Conservation (phyloP, 2,113 vertebrate genomes). For the Nothobranchius furzeri region DNA sequence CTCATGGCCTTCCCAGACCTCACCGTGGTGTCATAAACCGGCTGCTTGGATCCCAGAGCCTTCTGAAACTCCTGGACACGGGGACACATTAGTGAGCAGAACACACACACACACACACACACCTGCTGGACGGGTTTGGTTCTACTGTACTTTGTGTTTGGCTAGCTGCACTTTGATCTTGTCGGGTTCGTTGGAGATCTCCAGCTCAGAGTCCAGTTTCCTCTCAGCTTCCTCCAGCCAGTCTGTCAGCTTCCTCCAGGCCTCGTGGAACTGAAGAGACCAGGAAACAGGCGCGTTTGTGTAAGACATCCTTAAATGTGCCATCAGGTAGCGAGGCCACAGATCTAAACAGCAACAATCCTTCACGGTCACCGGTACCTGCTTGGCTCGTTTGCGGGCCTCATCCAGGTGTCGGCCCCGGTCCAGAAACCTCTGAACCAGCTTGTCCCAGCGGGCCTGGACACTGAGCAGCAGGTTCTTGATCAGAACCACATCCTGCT, state of each 20-base stretch:
- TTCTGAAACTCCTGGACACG: slow-evolving; percentile 93
- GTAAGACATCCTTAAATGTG: too few species aligned
- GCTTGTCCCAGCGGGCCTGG: slow-evolving; percentile 97
- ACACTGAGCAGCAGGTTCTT: slow-evolving; percentile 98
- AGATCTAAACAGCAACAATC: not conserved
- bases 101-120: too few species aligned
- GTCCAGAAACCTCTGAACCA: slow-evolving; percentile 95
- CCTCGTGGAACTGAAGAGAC: slow-evolving; percentile 89
- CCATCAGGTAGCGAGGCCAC: not conserved
- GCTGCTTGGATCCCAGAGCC: slow-evolving; percentile 94
- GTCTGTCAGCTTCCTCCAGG: slow-evolving; percentile 96
- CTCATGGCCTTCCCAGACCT: slow-evolving; percentile 92
- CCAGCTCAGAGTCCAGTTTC: slow-evolving; percentile 92
- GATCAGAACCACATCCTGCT: slow-evolving; percentile 97
- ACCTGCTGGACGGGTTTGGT: not conserved
- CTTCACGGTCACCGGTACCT: slow-evolving; percentile 75
- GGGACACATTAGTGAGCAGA: too few species aligned
- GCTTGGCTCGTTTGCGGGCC: slow-evolving; percentile 95
- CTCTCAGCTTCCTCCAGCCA: slow-evolving; percentile 98
- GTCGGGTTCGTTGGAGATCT: slow-evolving; percentile 98
- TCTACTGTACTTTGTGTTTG: slow-evolving; percentile 90
- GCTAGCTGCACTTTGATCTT: slow-evolving; percentile 96
- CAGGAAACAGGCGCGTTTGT: not conserved
- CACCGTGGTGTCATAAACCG: slow-evolving; percentile 95
- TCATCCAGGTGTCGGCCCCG: slow-evolving; percentile 93